phyloP scores from a whole-genome alignment of 2,797 vertebrate species.

The Brachyrhaphis roseni region DNA sequence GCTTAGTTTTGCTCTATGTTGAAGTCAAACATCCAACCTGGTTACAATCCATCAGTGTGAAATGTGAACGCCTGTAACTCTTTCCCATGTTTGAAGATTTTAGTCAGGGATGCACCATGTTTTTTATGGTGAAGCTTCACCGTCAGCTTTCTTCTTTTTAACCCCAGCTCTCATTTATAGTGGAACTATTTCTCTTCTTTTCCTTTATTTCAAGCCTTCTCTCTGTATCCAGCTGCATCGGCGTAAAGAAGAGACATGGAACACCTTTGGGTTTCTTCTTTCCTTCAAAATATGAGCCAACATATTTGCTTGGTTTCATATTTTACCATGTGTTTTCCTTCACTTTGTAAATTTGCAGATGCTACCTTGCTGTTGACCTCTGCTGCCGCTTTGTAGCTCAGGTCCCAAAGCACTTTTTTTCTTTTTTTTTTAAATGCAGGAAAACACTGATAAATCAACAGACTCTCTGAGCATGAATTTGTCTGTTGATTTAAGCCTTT shows the following conservation, averaged over 20 bases:
- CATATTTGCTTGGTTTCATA: conserved; percentile 69
- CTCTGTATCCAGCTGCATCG: conserved; percentile 45
- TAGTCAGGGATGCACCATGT: conserved; percentile 27
- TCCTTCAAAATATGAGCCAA: conserved; percentile 74
- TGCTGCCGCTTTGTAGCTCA: conserved; percentile 17
- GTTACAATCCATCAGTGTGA: background rate
- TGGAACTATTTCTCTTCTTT: conserved; percentile 34
- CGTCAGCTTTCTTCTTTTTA: conserved; percentile 26
- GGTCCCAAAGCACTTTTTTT: conserved; percentile 15
- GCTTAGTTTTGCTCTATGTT: background rate
- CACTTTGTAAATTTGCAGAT: conserved; percentile 20
- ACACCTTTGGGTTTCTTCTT: conserved; percentile 37
- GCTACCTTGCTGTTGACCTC: background rate
- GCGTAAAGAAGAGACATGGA: conserved; percentile 26
- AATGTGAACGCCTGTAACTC: background rate
- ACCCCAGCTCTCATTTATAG: conserved; percentile 10
- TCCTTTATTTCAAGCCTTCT: conserved; percentile 33
- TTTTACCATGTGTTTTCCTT: conserved; percentile 80
- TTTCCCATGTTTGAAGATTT: background rate
- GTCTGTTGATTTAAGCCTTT: conserved; percentile 53
- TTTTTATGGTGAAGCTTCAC: conserved; percentile 64
- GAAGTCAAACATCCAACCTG: background rate
- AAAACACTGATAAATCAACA: conserved; percentile 72
- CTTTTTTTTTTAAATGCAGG: conserved; percentile 28
- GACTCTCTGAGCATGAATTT: conserved; percentile 69